Evolutionary conservation across 2,113 vertebrate genomes (phyloP), one percentile per base, ranked within the genome.

Genomic region (Carassius gibelio): DNA sequence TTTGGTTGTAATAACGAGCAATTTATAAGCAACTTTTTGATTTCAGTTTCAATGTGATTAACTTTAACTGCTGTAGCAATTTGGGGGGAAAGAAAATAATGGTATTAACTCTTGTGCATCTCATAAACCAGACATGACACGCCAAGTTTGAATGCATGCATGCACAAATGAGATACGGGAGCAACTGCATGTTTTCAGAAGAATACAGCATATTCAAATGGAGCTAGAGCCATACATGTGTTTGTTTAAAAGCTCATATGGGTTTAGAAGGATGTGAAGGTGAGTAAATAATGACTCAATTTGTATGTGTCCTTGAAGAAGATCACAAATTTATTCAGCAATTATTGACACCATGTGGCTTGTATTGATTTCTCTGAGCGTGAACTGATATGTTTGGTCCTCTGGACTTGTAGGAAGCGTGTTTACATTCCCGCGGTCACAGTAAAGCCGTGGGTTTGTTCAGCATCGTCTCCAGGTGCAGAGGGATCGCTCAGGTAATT

Each of bases 391-490:
- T 23, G 71, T 68, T 72, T 79, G 57, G 62, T 45, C 81, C 59
- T 30, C 23, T 4, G 36, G 68, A 26, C 30, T 80, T 36, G 85
- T 55, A 61, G 75, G 87, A 89, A 88, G 88, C 71, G 62, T 90
- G 90, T 91, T 90, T 90, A 89, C 90, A 90, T 91, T 91, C 89
- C 90, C 88, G 80, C 55, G 66, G 78, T 88, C 82, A 50, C 72
- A 87, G 83, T 83, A 85, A 82, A 84, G 88, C 80, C 84, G 84
- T 77, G 82, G 86, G 81, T 91, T 91, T 90, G 89, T 84, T 88
- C 83, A 89, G 88, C 77, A 52, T 76, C 8, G 82, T 87, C 79
- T 87, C 87, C 88, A 91, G 89, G 89, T 91, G 90, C 85, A 82
- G 88, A 88, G 86, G 83, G 84, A 89, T 86, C 62, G 57, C 81